Evolutionary conservation across 2,113 vertebrate species (phyloP).

Genomic region (Chelonoidis abingdonii): DNA sequence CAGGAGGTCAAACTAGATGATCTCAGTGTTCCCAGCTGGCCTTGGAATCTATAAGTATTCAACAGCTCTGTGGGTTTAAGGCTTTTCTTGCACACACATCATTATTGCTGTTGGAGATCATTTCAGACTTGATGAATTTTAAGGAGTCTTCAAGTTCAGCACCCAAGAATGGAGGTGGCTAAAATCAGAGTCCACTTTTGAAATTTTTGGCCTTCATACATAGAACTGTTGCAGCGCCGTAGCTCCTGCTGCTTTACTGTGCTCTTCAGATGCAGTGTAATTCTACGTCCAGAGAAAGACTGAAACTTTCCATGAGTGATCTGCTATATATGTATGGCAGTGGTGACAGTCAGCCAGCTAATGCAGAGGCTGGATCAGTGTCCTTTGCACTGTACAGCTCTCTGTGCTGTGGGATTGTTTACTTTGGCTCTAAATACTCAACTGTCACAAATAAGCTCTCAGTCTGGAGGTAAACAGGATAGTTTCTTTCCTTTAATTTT

Average conservation of each 20-base stretch:
- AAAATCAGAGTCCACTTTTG: neutral
- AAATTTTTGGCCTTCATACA: neutral
- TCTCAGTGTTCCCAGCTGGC: no score
- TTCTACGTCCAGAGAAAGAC: neutral
- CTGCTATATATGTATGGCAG: neutral
- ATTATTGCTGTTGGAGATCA: accelerated
- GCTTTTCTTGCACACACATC: neutral
- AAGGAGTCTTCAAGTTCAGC: neutral
- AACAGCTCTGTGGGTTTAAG: neutral
- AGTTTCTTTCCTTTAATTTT: conserved; percentile 35
- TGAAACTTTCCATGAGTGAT: neutral
- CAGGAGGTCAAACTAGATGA: neutral
- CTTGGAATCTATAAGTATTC: neutral
- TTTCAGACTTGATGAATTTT: neutral
- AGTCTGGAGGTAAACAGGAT: neutral
- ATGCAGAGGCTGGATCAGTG: neutral
- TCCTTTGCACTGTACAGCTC: neutral
- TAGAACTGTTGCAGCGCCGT: neutral
- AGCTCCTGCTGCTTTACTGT: neutral
- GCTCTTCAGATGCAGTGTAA: neutral
- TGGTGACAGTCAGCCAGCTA: neutral
- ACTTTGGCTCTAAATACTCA: conserved; percentile 11
- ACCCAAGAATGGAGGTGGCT: neutral
- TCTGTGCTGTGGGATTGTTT: neutral
- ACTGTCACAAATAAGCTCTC: neutral